Evolutionary conservation across 2,888 invertebrate species (phyloP), one percentile per base, ranked within the genome.

Genomic region (Melinaea marsaeus): DNA sequence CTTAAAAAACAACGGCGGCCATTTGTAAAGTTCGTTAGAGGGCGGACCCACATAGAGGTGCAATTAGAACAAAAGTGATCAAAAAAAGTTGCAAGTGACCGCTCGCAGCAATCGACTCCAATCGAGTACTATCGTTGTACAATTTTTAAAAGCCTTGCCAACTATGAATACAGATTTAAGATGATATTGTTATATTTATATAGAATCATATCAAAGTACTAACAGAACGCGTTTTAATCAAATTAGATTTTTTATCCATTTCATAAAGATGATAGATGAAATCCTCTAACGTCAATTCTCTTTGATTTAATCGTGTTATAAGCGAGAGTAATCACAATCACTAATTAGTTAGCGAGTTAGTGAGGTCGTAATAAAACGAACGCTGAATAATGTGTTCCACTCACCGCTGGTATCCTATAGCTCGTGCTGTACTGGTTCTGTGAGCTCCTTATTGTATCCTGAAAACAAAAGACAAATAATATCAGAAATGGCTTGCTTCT

Each of bases 51-150:
- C 77, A 77, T 73, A 77, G 78, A 74, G 78, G 75, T 70, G 79
- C 84, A 83, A 84, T 83, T 84, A 82, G 78, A 75, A 79, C 79
- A 79, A 80, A 78, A 81, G 75, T 70, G 71, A 73, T 65, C 22
- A 66, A 71, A 73, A 77, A 77, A 70, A 72, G 72, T 70, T 70
- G 71, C 69, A 71, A 79, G 76, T 77, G 77, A 75, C 77, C 79
- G 76, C 75, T 75, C 61, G 71, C 68, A 73, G 77, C 79, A 75
- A 79, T 80, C 76, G 79, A 77, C 74, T 77, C 72, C 71, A 72
- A 76, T 75, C 74, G 71, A 62, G 64, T 63, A 68, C 65, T 64
- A 64, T 60, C 61, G 69, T 74, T 71, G 70, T 64, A 66, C 69
- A 65, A 69, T 68, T 67, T 65, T 64, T 60, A 64, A 22, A 63